phyloP scores from a whole-genome alignment of 2,888 invertebrate species.

The Cosmorhoe ocellata region DNA sequence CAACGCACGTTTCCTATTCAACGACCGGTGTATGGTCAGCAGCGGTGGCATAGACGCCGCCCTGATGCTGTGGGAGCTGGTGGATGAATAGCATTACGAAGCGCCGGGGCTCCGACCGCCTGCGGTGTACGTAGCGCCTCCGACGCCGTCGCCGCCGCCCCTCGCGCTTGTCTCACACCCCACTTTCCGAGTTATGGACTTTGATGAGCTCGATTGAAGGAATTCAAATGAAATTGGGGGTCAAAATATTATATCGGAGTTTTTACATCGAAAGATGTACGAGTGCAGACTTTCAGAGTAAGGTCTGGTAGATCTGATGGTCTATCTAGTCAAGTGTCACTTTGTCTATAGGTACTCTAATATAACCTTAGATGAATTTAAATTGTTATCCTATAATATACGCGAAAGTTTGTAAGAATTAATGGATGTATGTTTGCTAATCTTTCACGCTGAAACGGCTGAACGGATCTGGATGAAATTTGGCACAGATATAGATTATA shows the following conservation, averaged over 20 bases:
- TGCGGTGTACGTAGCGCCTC: slow-evolving; percentile 65
- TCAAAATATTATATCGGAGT: slow-evolving; percentile 15
- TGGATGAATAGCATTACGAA: slow-evolving; percentile 86
- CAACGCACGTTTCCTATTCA: slow-evolving; percentile 91
- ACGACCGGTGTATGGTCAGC: slow-evolving; percentile 92
- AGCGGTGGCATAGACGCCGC: slow-evolving; percentile 94
- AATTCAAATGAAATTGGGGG: slow-evolving; percentile 23
- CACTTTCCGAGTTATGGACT: slow-evolving; percentile 67
- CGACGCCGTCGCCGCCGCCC: slow-evolving; percentile 69
- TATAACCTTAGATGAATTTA: too few relatives aligned
- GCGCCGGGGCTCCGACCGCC: slow-evolving; percentile 62
- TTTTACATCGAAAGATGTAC: slow-evolving; percentile 3
- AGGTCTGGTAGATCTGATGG: not conserved
- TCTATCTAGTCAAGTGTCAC: too few relatives aligned
- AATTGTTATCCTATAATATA: too few relatives aligned
- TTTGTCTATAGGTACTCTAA: too few relatives aligned
- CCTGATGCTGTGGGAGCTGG: slow-evolving; percentile 95
- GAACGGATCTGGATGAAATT: too few relatives aligned
- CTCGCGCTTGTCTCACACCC: slow-evolving; percentile 49
- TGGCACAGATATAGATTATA: too few relatives aligned
- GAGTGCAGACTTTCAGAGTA: not conserved
- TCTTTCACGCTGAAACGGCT: too few relatives aligned
- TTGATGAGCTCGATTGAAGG: slow-evolving; percentile 70
- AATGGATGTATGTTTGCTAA: too few relatives aligned
- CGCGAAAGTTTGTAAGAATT: too few relatives aligned